Percentiles rank a stretch among this genome's conserved stretches.
Evolutionary conservation across 2,888 invertebrate species (phyloP).

Genomic region (Lingula anatina): DNA sequence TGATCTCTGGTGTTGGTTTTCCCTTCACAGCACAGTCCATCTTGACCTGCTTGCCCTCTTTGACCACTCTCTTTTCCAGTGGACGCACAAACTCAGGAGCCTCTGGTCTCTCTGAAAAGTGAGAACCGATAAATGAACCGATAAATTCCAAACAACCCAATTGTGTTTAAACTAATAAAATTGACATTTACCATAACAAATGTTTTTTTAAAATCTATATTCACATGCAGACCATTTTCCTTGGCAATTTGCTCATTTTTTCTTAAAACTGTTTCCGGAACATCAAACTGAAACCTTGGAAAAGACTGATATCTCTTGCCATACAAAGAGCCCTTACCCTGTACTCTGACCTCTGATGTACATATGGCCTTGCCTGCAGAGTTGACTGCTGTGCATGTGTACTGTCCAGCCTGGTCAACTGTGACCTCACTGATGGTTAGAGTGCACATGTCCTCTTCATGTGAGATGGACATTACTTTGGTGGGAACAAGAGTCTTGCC

Average conservation of each 20-base stretch:
- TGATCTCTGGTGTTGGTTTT: slow-evolving; percentile 80
- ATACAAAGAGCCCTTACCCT: too few species aligned
- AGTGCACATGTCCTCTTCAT: slow-evolving; percentile 54
- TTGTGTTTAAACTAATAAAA: slow-evolving; percentile 2
- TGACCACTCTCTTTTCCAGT: slow-evolving; percentile 35
- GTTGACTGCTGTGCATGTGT: slow-evolving; percentile 89
- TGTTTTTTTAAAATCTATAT: neutral
- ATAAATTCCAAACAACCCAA: slow-evolving; percentile 5
- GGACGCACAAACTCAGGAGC: slow-evolving; percentile 38
- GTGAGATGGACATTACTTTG: slow-evolving; percentile 70
- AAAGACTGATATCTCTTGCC: neutral
- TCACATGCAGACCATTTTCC: too few species aligned
- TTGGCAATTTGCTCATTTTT: too few species aligned
- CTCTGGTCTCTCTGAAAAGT: slow-evolving; percentile 34
- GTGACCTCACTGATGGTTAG: slow-evolving; percentile 31
- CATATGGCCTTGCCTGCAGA: slow-evolving; percentile 63
- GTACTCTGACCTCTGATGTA: slow-evolving; percentile 34
- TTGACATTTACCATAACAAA: neutral
- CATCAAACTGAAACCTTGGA: neutral
- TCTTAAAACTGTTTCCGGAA: too few species aligned
- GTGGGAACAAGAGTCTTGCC: slow-evolving; percentile 53
- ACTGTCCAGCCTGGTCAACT: slow-evolving; percentile 77
- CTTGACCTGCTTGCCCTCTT: slow-evolving; percentile 42
- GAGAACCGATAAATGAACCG: neutral
- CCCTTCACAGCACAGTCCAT: slow-evolving; percentile 67